phyloP scores from a whole-genome alignment of 2,797 vertebrate genomes.

The Sebastes oblongus region DNA sequence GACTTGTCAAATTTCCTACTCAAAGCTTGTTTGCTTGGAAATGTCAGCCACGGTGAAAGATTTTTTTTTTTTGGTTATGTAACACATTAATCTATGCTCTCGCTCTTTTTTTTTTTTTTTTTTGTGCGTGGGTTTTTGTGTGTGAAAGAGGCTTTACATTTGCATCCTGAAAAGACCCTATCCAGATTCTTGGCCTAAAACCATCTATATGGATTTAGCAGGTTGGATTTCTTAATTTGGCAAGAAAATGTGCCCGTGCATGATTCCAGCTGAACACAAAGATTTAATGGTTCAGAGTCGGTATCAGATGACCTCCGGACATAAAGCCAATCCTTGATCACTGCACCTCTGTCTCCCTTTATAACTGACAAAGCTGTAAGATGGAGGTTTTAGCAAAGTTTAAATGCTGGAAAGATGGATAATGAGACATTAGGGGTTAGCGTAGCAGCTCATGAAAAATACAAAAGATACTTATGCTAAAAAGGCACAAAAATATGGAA shows the following conservation, averaged over 20 bases:
- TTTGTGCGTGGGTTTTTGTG: slow-evolving; percentile 56
- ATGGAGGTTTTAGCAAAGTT: slow-evolving; percentile 28
- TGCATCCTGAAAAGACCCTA: slow-evolving; percentile 59
- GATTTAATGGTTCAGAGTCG: slow-evolving; percentile 21
- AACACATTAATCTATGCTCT: slow-evolving; percentile 68
- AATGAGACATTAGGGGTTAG: slow-evolving; percentile 51
- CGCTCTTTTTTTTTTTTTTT: slow-evolving; percentile 1
- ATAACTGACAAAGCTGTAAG: not conserved
- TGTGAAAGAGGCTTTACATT: slow-evolving; percentile 67
- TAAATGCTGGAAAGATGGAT: slow-evolving; percentile 32
- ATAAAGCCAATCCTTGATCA: slow-evolving; percentile 23
- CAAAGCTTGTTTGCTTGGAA: slow-evolving; percentile 69
- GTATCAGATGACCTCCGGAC: slow-evolving; percentile 25
- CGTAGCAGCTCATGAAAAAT: slow-evolving; percentile 43
- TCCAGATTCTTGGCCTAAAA: slow-evolving; percentile 49
- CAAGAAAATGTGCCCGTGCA: slow-evolving; percentile 8
- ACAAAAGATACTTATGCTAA: slow-evolving; percentile 39
- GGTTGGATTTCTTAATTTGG: slow-evolving; percentile 46
- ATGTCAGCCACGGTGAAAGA: slow-evolving; percentile 65
- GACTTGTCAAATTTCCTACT: slow-evolving; percentile 62
- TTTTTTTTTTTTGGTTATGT: slow-evolving; percentile 52
- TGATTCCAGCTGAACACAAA: not conserved
- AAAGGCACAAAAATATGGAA: slow-evolving; percentile 58
- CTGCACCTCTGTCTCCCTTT: slow-evolving; percentile 2
- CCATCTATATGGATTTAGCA: slow-evolving; percentile 42